Base-by-base conservation (phyloP, 2,113 vertebrate genomes). In the Muscicapa adusta region DNA sequence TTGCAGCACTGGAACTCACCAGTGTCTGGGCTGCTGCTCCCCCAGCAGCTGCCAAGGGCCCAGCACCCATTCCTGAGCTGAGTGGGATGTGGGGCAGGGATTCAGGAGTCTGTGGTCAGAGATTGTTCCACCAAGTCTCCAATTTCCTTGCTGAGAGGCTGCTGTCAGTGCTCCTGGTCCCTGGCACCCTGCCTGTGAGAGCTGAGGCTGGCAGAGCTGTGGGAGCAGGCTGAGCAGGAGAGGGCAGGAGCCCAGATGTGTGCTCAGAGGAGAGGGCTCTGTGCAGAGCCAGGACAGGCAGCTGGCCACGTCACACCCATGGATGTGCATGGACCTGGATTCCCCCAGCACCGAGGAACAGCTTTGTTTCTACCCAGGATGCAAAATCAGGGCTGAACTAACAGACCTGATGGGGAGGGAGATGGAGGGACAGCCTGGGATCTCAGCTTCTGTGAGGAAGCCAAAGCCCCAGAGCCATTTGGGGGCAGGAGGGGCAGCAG, bases 191-290 rank as follows among this genome's bases (percentile, higher is more conserved):
- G 62, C 54, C 89, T 9, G 47, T 0, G 38, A 11, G 20, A 71
- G 85, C 47, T 6, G 6, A 74, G 65, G 65, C 77, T 57, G 68
- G 72, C 76, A 76, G 72, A 18, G 66, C 58, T 43, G 28, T 1
- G 5, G 88, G 60, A 77, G 85, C 81, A 61, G 78, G 71, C 34
- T 40, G 72, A 63, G 68, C 12, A 65, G 61, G 57, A 91, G 85
- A 88, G 71, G 91, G 65, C 73, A 62, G 65, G 70, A 38, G 87
- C 76, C 94, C 94, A 94, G 94, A 88, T 92, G 95, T 76, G 85
- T 6, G 42, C 90, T 74, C 18, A 2, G 60, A 24, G 18, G 51
- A 86, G 60, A 76, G 58, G 51, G 58, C 47, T 94, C 28, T 1
- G 9, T 26, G 61, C 8, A 5, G 28, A 86, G 91, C 79, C 83